These are phyloP conservation scores for Catharus minimus DNA, from an alignment of 2,113 vertebrate genomes.

Conservation along the genomic window DNA sequence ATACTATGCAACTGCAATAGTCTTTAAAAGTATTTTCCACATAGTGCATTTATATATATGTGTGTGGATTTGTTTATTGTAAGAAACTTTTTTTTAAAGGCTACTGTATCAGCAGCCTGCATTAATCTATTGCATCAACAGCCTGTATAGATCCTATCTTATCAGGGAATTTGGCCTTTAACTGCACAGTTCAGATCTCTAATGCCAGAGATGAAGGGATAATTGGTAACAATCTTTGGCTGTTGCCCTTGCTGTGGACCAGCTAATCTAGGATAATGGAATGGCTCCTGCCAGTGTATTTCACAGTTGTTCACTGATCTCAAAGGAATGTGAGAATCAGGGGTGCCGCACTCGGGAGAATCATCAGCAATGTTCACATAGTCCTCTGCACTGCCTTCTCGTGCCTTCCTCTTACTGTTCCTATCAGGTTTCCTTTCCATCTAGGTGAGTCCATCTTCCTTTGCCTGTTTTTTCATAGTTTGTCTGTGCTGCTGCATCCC, in stretches of 20 bases:
- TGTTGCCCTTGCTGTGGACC: slow-evolving; percentile 10
- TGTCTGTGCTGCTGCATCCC: slow-evolving; percentile 1
- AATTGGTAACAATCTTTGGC: not conserved
- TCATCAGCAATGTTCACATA: slow-evolving; percentile 43
- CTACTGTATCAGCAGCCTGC: not conserved
- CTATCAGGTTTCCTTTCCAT: slow-evolving; percentile 55
- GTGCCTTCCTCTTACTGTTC: slow-evolving; percentile 62
- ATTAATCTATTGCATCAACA: not conserved
- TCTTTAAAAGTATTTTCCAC: not conserved
- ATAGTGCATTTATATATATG: not conserved
- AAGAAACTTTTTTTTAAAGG: not conserved
- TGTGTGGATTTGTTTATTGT: not conserved
- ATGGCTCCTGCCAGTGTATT: slow-evolving; percentile 40
- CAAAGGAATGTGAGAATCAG: slow-evolving; percentile 42
- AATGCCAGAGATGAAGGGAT: not conserved
- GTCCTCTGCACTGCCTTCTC: slow-evolving; percentile 54
- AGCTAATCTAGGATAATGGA: slow-evolving; percentile 29
- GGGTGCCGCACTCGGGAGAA: not conserved
- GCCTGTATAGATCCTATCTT: not conserved
- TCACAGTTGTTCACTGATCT: slow-evolving; percentile 50
- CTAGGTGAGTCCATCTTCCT: slow-evolving; percentile 64
- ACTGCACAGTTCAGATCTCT: not conserved
- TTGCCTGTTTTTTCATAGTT: slow-evolving; percentile 8
- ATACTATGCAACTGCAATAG: not conserved
- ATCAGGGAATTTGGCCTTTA: not conserved